Conservation (phyloP, 1,140 invertebrate species). For the Chymomyza costata region DNA sequence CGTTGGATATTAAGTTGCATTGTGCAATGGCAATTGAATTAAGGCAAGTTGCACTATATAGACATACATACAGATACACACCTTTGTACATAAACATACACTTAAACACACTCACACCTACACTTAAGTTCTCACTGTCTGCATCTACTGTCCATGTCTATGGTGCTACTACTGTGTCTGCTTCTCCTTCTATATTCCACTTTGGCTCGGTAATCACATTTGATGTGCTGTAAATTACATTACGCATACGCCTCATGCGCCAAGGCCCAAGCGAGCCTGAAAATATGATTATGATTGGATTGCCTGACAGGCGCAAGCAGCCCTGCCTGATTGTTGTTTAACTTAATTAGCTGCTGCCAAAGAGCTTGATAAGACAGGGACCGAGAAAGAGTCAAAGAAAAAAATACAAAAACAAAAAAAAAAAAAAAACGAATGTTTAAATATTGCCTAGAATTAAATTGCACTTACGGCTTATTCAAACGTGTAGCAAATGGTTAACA, state of each 20-base stretch:
- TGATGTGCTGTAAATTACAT: slow-evolving; percentile 64
- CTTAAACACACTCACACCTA: not conserved
- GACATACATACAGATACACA: too few species aligned
- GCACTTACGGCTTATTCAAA: too few species aligned
- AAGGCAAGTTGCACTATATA: slow-evolving; percentile 39
- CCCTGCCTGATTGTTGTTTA: slow-evolving; percentile 51
- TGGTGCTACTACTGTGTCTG: too few species aligned
- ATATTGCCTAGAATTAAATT: slow-evolving; percentile 63
- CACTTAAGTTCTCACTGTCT: not conserved
- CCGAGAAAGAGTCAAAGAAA: not conserved
- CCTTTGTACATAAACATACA: too few species aligned
- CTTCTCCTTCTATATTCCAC: too few species aligned
- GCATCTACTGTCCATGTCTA: too few species aligned
- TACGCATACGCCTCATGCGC: slow-evolving; percentile 56
- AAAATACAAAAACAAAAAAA: slow-evolving; percentile 18
- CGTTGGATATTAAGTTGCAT: slow-evolving; percentile 5
- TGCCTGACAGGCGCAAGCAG: slow-evolving; percentile 8
- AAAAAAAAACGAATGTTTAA: slow-evolving; percentile 1
- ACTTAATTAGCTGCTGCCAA: slow-evolving; percentile 53
- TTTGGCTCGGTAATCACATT: slow-evolving; percentile 51
- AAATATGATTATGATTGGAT: slow-evolving; percentile 37
- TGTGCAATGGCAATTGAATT: slow-evolving; percentile 58
- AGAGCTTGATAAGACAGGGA: too few species aligned
- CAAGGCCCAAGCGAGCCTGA: slow-evolving; percentile 30
- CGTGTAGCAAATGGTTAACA: too few species aligned